A percentile compares a stretch with the other conserved stretches of the same genome.
Conservation (phyloP, 1,140 invertebrate species). For the Drosophila seguyi region DNA sequence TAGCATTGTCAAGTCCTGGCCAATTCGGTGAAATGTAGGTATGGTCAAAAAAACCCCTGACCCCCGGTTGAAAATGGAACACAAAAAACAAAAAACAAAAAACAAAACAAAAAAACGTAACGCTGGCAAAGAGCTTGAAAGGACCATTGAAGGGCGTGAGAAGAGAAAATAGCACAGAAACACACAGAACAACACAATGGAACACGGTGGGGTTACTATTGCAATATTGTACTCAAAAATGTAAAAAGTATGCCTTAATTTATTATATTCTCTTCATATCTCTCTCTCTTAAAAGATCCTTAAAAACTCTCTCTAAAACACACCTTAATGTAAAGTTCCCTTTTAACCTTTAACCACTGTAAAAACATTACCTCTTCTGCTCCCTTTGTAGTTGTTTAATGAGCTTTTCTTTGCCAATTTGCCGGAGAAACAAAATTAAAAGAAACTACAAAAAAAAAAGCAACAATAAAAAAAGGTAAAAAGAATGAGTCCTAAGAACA, state of each 20-base stretch:
- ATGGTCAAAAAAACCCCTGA: slow-evolving; percentile 14
- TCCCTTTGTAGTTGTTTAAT: slow-evolving; percentile 15
- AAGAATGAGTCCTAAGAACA: slow-evolving; percentile 1
- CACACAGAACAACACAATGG: slow-evolving; percentile 7
- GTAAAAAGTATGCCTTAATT: background rate
- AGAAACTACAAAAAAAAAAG: background rate
- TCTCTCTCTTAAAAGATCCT: background rate
- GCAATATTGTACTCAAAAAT: background rate
- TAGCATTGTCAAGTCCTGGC: slow-evolving; percentile 16
- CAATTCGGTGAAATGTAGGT: slow-evolving; percentile 16
- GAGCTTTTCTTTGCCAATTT: slow-evolving; percentile 22
- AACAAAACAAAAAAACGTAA: background rate
- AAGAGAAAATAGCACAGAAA: slow-evolving; percentile 7
- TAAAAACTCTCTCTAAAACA: background rate
- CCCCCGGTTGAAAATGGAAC: slow-evolving; percentile 6
- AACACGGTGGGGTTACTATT: background rate
- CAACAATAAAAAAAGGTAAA: no score
- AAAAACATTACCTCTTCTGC: background rate
- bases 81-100: background rate
- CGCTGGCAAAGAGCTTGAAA: slow-evolving; percentile 5
- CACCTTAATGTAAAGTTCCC: no score
- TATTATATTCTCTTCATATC: background rate
- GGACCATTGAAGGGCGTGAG: slow-evolving; percentile 20
- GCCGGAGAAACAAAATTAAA: slow-evolving; percentile 17
- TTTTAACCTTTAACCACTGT: background rate